A percentile compares a stretch with the other conserved stretches of the same genome.
Conservation (phyloP, 2,113 vertebrate genomes). For the Chascanopsetta lugubris region DNA sequence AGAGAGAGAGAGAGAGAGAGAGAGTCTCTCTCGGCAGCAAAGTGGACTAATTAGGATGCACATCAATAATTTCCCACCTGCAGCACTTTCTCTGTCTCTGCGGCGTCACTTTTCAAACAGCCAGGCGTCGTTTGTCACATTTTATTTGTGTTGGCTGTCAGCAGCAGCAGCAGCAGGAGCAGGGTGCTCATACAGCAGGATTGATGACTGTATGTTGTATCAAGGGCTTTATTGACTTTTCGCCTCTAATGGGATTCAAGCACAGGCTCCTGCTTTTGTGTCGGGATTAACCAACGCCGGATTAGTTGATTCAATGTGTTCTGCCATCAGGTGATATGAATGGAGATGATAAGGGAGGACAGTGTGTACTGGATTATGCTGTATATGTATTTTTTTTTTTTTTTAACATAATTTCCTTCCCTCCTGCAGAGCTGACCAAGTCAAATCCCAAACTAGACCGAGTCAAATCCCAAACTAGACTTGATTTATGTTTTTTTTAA, state of each 20-base stretch:
- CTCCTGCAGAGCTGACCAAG: conserved; percentile 9
- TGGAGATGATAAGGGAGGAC: conserved; percentile 6
- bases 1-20: too few species aligned
- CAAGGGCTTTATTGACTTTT: conserved; percentile 54
- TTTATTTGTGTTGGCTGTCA: conserved; percentile 8
- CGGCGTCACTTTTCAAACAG: conserved; percentile 24
- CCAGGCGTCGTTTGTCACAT: conserved; percentile 18
- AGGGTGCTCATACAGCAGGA: conserved; percentile 15
- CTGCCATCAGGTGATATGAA: conserved; percentile 6
- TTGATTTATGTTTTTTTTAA: conserved; percentile 36
- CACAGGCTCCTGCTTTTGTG: conserved; percentile 12
- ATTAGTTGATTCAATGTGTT: conserved; percentile 3
- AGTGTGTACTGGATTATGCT: conserved; percentile 2
- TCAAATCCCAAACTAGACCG: conserved; percentile 4
- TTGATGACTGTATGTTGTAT: conserved; percentile 35
- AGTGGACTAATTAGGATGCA: neutral
- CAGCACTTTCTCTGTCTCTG: conserved; percentile 1
- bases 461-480: conserved; percentile 3
- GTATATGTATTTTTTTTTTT: neutral
- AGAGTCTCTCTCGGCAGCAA: too few species aligned
- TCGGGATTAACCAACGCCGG: too few species aligned
- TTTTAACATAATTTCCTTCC: conserved; percentile 16
- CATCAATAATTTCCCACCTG: neutral
- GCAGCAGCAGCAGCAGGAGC: conserved; percentile 1
- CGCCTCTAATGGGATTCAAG: conserved; percentile 30